These are phyloP conservation scores for Siniperca scherzeri DNA, from an alignment of 2,797 vertebrate genomes.

Conservation along the genomic window DNA sequence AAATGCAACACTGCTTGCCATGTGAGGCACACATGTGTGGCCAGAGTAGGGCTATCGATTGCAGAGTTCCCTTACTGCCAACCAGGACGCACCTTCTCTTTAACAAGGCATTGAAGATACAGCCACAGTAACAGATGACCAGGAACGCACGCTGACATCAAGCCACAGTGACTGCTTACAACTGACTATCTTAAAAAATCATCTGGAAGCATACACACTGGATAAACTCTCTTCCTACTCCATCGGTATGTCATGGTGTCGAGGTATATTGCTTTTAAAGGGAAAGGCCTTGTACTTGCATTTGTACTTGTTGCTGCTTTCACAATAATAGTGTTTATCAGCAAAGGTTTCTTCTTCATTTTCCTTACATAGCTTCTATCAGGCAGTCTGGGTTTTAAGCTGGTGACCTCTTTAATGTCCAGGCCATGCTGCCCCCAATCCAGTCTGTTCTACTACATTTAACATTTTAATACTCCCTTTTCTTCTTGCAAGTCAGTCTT, in stretches of 20 bases:
- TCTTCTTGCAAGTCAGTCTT: slow-evolving; percentile 37
- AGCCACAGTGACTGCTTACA: not conserved
- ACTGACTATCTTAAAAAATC: not conserved
- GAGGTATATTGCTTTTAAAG: not conserved
- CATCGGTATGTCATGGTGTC: not conserved
- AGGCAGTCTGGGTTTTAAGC: not conserved
- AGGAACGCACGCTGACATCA: not conserved
- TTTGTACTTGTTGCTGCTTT: slow-evolving; percentile 10
- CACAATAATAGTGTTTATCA: not conserved
- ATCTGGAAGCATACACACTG: not conserved
- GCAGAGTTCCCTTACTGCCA: not conserved
- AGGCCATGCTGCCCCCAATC: not conserved
- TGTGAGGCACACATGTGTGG: not conserved
- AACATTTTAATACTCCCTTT: slow-evolving; percentile 38
- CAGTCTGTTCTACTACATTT: slow-evolving; percentile 22
- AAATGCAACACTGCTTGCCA: not conserved
- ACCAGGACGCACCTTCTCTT: not conserved
- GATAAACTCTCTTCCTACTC: not conserved
- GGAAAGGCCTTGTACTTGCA: not conserved
- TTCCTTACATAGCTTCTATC: not conserved
- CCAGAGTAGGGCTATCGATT: not conserved
- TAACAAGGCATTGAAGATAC: not conserved
- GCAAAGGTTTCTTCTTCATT: not conserved
- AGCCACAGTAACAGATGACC: not conserved
- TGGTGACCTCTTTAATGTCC: slow-evolving; percentile 21